Evolutionary conservation across 2,888 invertebrate species (phyloP).

Genomic region (Cantharis nigra): DNA sequence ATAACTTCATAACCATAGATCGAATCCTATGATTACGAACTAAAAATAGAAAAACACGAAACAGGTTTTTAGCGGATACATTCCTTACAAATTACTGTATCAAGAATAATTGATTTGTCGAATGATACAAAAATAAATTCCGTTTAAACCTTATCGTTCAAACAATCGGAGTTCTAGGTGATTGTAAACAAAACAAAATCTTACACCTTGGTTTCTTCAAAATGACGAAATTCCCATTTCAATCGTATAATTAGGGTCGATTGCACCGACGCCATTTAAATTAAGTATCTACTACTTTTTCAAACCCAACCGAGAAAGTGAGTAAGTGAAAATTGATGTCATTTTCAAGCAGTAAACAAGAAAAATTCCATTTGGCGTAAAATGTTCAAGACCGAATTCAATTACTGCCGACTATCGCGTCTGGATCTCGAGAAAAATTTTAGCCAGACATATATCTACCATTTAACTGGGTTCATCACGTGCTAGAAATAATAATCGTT

Average conservation of each 20-base stretch:
- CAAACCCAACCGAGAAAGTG: no score
- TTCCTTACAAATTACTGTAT: neutral
- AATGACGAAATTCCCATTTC: no score
- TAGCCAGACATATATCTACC: neutral
- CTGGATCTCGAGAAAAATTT: neutral
- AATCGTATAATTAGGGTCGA: neutral
- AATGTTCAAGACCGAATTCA: neutral
- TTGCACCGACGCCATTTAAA: neutral
- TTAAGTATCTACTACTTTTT: no score
- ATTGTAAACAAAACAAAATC: neutral
- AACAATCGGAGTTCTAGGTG: neutral
- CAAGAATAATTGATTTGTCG: neutral
- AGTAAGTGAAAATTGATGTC: no score
- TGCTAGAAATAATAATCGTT: conserved; percentile 12
- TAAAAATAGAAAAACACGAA: neutral
- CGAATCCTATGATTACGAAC: neutral
- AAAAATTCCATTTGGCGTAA: neutral
- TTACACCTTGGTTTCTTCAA: neutral
- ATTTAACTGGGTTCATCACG: conserved; percentile 3
- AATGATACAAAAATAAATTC: neutral
- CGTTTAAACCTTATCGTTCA: neutral
- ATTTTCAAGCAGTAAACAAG: neutral
- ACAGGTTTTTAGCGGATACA: neutral
- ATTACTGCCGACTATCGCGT: neutral
- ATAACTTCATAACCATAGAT: neutral